Evolutionary conservation across 2,113 vertebrate genomes (phyloP).

Genomic region (Hippocampus guttulatus): DNA sequence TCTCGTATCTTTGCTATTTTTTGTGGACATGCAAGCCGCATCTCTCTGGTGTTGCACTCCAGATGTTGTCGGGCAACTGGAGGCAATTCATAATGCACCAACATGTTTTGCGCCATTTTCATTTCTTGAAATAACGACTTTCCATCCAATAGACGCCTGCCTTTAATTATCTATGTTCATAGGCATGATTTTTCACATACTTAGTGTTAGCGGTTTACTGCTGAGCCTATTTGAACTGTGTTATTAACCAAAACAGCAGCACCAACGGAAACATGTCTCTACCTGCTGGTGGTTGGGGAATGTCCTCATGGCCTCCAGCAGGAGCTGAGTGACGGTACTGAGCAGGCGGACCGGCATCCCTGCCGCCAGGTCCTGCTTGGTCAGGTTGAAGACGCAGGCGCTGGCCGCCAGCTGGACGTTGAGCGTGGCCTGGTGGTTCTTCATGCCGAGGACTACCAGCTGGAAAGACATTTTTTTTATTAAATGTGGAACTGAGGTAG

Average conservation of each 20-base stretch:
- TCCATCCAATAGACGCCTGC: no score
- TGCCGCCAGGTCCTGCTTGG: conserved; percentile 92
- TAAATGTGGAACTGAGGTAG: not conserved
- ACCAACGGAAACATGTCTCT: not conserved
- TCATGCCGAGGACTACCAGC: conserved; percentile 97
- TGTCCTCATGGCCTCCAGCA: conserved; percentile 95
- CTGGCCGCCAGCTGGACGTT: conserved; percentile 96
- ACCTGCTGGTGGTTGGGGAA: conserved; percentile 97
- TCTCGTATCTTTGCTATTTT: no score
- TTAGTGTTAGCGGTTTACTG: no score
- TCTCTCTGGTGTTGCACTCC: no score
- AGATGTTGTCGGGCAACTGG: no score
- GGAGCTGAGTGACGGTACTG: conserved; percentile 87
- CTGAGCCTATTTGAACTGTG: no score
- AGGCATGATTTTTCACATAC: not conserved
- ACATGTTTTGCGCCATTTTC: no score
- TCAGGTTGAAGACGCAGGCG: conserved; percentile 97
- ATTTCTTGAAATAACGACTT: no score
- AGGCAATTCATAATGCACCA: no score
- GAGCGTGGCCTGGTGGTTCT: conserved; percentile 90
- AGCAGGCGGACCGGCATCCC: conserved; percentile 92
- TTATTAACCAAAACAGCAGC: no score
- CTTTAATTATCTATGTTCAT: no score
- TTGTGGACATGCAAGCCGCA: no score
- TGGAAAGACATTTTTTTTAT: conserved; percentile 44